Conservation (phyloP, 2,888 invertebrate species). For the Schrankia costaestrigalis region DNA sequence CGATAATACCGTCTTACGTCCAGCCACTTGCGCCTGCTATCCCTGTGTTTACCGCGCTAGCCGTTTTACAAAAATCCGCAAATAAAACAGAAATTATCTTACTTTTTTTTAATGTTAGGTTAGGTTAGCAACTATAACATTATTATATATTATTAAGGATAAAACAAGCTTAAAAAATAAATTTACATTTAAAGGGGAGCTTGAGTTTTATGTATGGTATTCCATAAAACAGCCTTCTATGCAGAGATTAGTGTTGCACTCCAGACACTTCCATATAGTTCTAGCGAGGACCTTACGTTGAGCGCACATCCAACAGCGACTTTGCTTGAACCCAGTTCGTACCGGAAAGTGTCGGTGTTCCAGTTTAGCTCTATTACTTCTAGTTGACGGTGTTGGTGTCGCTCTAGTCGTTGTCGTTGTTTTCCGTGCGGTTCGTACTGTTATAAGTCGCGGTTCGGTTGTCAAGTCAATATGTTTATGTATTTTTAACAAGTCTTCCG, state of each 20-base stretch:
- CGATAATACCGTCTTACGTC: background rate
- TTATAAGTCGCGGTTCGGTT: slow-evolving; percentile 6
- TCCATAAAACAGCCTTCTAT: slow-evolving; percentile 20
- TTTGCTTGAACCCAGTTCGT: slow-evolving; percentile 11
- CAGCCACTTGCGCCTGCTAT: background rate
- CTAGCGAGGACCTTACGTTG: slow-evolving; percentile 11
- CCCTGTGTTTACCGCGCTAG: background rate
- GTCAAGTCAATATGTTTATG: slow-evolving; percentile 9
- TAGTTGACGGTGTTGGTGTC: slow-evolving; percentile 1
- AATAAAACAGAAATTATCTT: too few species aligned
- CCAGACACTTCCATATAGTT: slow-evolving; percentile 26
- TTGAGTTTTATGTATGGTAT: slow-evolving; percentile 12
- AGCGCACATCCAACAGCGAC: slow-evolving; percentile 18
- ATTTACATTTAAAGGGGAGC: too few species aligned
- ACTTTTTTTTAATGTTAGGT: too few species aligned
- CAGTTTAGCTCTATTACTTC: background rate
- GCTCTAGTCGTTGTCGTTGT: background rate
- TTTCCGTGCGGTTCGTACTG: background rate
- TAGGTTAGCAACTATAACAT: background rate
- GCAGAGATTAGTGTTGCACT: slow-evolving; percentile 25
- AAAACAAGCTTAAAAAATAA: background rate
- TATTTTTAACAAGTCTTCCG: slow-evolving; percentile 5
- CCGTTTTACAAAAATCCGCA: background rate
- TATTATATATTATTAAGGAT: background rate
- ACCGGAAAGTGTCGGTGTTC: slow-evolving; percentile 21